Evolutionary conservation across 2,113 vertebrate species (phyloP), one percentile per base, ranked within the genome.

Genomic region (Oreochromis spilurus): DNA sequence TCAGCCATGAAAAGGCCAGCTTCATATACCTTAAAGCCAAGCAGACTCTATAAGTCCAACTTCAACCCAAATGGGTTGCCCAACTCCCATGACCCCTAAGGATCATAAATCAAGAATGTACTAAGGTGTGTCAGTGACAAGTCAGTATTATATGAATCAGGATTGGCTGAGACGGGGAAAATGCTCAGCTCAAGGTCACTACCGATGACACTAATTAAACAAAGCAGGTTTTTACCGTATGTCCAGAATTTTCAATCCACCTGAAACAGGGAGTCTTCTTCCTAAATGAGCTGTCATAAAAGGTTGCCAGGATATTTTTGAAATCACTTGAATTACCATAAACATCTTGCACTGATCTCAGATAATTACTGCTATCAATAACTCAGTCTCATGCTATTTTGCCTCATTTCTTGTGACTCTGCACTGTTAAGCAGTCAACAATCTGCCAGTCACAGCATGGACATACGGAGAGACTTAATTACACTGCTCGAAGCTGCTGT

Each of bases 281-380:
- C 7, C 62, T 53, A 62, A 80, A 79, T 81, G 5, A 80, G 55
- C 24, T 29, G 31, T 24, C 29, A 40, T 38, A 11, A 57, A 52
- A 50, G 17, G 17, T 40, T 82, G 31, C 36, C 57, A 53, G 53
- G 50, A 81, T 50, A 70, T 26, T 81, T 77, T 84, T 48, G 43
- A 75, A 84, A 88, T 84, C 5, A 43, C 36, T 86, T 43, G 3
- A 75, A 55, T 84, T 43, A 81, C 60, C 19, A 57, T 17, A 16
- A 84, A 67, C 88, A 86, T 83, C 72, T 89, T 91, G 86, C 29
- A 17, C 6, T 11, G 54, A 62, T 87, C 72, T 72, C 79, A 70
- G 84, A 77, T 88, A 87, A 92, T 92, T 88, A 79, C 54, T 38
- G 60, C 82, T 85, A 90, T 89, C 70, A 93, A 81, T 86, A 89